Evolutionary conservation across 2,888 invertebrate species (phyloP), one percentile per base, ranked within the genome.

Genomic region (Oegoconia quadripuncta): DNA sequence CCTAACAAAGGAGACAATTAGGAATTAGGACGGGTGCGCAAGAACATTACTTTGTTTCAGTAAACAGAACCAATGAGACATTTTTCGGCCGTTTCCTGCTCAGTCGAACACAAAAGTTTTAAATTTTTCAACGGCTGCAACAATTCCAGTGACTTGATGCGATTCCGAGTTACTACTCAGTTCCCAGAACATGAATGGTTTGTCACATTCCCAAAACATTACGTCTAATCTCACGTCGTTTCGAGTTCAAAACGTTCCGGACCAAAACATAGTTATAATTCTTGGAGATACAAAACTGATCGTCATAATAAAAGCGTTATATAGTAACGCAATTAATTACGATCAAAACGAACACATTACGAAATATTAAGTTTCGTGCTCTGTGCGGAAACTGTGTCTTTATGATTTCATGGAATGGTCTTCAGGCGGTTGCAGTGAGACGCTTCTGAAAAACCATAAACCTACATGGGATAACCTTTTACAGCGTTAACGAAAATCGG

Each of bases 361-460:
- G 41, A 43, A 39, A 41, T 46, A 53, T 47, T 50, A 50, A 42
- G 50, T 42, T 45, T 37, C 40, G 41, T 35, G 48, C 45, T 48
- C 46, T 41, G 46, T 53, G 39, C 59, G 66, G 70, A 71, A 66
- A 61, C 61, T 44, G 39, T 47, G 52, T 45, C 40, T 74, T 74
- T 72, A 77, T 62, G 55, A 54, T 55, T 78, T 67, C 69, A 55
- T 37, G 46, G 71, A 76, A 72, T 50, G 46, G 46, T 39, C 31
- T 33, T 29, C 42, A 46, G 50, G 44, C 52, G 50, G 52, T 50
- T 46, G 41, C 46, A 28, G 48, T 34, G 48, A 53, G 44, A 48
- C 8, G 62, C 45, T 82, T 82, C 80, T 69, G 58, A 68, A 72
- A 76, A 78, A 55, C 74, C 41, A 74, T 84, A 80, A 84, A 81